These are phyloP conservation scores for Chrysochloris asiatica DNA, from an alignment of 2,113 vertebrate genomes.

Conservation along the genomic window DNA sequence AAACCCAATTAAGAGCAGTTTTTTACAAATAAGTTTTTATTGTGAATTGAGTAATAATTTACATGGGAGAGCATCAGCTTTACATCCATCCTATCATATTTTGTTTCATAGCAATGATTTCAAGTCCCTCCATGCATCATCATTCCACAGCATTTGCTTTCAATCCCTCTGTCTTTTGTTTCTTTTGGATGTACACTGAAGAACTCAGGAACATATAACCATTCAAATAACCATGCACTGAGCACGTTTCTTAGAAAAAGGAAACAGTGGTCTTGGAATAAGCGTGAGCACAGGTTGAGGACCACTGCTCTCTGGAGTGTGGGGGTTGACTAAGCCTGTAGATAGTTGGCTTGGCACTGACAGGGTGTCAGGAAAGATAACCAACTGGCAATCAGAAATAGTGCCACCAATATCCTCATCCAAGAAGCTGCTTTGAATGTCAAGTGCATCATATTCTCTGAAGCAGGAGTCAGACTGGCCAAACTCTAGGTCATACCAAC, in stretches of 20 bases:
- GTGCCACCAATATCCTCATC: neutral
- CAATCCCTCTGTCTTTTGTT: no score
- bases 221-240: no score
- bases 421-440: constrained; percentile 29
- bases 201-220: no score
- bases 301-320: neutral
- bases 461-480: neutral
- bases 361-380: constrained; percentile 13
- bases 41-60: no score
- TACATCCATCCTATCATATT: no score
- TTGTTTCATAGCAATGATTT: no score
- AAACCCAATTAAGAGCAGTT: no score
- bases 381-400: neutral
- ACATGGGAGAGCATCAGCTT: no score
- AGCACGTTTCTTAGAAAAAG: neutral
- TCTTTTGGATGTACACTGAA: no score
- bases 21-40: no score
- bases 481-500: neutral
- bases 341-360: neutral
- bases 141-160: no score
- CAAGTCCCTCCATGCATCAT: no score
- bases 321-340: neutral
- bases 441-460: constrained; percentile 27
- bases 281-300: neutral
- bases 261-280: neutral